Evolutionary conservation across 2,888 invertebrate genomes (phyloP).

Genomic region (Trissoscelio sp.): DNA sequence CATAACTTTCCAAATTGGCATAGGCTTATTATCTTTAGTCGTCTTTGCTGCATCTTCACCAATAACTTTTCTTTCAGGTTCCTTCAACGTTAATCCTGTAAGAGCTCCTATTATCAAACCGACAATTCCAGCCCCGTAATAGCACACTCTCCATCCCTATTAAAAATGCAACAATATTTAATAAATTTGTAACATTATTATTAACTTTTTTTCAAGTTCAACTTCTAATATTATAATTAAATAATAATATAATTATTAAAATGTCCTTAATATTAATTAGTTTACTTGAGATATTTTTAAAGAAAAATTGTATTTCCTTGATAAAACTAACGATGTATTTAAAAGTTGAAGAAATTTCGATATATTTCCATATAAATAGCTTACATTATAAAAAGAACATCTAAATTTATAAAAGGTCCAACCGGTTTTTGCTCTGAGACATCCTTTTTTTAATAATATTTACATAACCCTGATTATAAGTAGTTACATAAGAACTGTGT

Average conservation of each 20-base stretch:
- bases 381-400: background rate
- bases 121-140: slow-evolving; percentile 91
- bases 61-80: slow-evolving; percentile 90
- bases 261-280: too few relatives aligned
- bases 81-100: slow-evolving; percentile 90
- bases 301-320: background rate
- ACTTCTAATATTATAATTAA: too few relatives aligned
- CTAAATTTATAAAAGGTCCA: background rate
- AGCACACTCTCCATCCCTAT: slow-evolving; percentile 93
- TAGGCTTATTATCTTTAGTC: slow-evolving; percentile 84
- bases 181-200: too few relatives aligned
- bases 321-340: too few relatives aligned
- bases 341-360: background rate
- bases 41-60: slow-evolving; percentile 86
- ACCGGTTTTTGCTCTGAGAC: background rate
- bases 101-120: slow-evolving; percentile 89
- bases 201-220: too few relatives aligned
- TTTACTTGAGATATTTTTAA: too few relatives aligned
- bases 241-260: too few relatives aligned
- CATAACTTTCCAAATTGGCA: slow-evolving; percentile 90
- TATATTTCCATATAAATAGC: background rate
- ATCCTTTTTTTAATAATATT: background rate
- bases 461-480: too few relatives aligned
- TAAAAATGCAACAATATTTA: too few relatives aligned
- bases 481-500: background rate